Evolutionary conservation across 2,797 vertebrate genomes (phyloP), one percentile per base, ranked within the genome.

Genomic region (Mormyrus proboscirostris): DNA sequence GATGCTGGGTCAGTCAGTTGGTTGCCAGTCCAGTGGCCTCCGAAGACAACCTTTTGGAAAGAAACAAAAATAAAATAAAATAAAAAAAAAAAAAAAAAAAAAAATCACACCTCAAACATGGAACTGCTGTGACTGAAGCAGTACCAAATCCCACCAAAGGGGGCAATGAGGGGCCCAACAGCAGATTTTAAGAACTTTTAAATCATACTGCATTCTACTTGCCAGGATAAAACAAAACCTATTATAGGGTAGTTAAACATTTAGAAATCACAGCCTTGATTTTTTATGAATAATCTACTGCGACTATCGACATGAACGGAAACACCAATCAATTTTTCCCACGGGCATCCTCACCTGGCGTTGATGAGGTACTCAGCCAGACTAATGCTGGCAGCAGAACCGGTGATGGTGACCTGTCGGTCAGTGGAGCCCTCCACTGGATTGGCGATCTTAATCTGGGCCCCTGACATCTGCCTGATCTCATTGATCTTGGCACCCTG

Each of bases 11-110:
- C 94, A 94, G 95, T 97, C 97, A 99, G 97, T 98, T 98, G 95
- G 97, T 97, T 94, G 97, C 98, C 93, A 99, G 97, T 97, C 98
- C 98, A 95, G 98, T 98, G 92, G 98, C 98, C 97, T 99, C 98
- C 94, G 98, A 99, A 92, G 98, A 98, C 92, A 99, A 97, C 95
- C 98, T 99, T 95, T 88, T 38, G 22, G 84, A 41, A 50, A 65
- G 79, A 12, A 10, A 79, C 1, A 53, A 59, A 25, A 7, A 16
- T 0, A 0, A 29, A 65, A 12, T 3, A 83, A 49, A 22, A 83
- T 25, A 33, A 33, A 33, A 33, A 41, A 10, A 79, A 0, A 53
- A 59, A 25, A 7, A 55, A 2, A 0, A 29, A 65, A 12, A 10
- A 83, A 49, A 22, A 83, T 25, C 0, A 73, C 33, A 87, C 62